Conservation (phyloP, 2,113 vertebrate species). For the Micronycteris hirsuta region DNA sequence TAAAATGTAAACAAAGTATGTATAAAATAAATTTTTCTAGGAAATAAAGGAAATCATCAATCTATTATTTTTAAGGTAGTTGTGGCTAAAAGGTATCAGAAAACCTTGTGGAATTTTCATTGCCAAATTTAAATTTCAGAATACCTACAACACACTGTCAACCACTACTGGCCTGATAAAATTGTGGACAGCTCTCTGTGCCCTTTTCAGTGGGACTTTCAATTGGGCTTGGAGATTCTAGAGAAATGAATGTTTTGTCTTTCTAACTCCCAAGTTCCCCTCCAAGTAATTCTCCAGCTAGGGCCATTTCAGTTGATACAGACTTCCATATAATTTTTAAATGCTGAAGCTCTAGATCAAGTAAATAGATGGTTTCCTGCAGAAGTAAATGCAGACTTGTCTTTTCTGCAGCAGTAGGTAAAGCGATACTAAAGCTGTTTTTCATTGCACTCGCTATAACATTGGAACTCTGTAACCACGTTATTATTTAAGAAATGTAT, state of each 20-base stretch:
- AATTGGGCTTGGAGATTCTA: slow-evolving; percentile 21
- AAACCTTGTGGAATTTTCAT: slow-evolving; percentile 66
- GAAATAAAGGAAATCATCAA: slow-evolving; percentile 73
- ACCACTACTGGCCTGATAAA: slow-evolving; percentile 23
- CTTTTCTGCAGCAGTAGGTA: slow-evolving; percentile 63
- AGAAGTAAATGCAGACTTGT: slow-evolving; percentile 53
- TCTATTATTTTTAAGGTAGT: slow-evolving; percentile 74
- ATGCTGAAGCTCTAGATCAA: slow-evolving; percentile 50
- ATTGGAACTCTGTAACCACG: slow-evolving; percentile 73
- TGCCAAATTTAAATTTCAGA: slow-evolving; percentile 53
- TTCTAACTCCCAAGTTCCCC: background rate
- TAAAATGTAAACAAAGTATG: slow-evolving; percentile 80
- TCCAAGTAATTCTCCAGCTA: background rate
- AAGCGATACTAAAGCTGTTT: slow-evolving; percentile 67
- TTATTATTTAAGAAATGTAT: slow-evolving; percentile 69
- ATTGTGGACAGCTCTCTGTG: background rate
- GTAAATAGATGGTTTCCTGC: slow-evolving; percentile 62
- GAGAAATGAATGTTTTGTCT: slow-evolving; percentile 39
- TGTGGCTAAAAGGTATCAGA: slow-evolving; percentile 68
- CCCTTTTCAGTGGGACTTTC: slow-evolving; percentile 27
- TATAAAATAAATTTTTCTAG: slow-evolving; percentile 77
- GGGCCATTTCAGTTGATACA: slow-evolving; percentile 42
- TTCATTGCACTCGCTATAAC: slow-evolving; percentile 68
- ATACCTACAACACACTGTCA: slow-evolving; percentile 34
- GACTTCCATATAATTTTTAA: slow-evolving; percentile 30